These are phyloP conservation scores for Acipenser transmontanus DNA, from an alignment of 2,797 vertebrate species.

Conservation along the genomic window DNA sequence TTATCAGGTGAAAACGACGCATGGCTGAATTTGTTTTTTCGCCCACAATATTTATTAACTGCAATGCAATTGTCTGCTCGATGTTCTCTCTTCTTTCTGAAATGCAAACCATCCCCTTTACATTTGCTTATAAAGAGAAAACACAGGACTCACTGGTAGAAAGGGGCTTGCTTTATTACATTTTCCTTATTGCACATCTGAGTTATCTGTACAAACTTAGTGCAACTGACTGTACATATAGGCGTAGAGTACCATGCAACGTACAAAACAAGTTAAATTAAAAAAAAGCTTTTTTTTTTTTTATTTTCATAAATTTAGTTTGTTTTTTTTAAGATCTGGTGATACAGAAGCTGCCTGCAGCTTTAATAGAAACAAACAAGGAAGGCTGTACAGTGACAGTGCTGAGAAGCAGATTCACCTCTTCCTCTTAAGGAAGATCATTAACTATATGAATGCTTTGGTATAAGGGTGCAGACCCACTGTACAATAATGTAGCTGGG, in stretches of 20 bases:
- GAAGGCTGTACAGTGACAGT: slow-evolving; percentile 23
- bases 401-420: slow-evolving; percentile 41
- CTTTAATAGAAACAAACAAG: slow-evolving; percentile 52
- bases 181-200: slow-evolving; percentile 66
- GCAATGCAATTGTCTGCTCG: no score
- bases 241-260: slow-evolving; percentile 55
- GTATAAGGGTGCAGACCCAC: no score
- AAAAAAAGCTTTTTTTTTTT: slow-evolving; percentile 36
- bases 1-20: no score
- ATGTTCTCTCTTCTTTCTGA: no score
- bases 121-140: neutral
- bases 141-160: neutral
- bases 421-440: slow-evolving; percentile 33
- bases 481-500: no score
- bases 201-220: slow-evolving; percentile 69
- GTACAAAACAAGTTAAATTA: slow-evolving; percentile 51
- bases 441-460: slow-evolving; percentile 10
- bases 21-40: no score
- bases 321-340: slow-evolving; percentile 19
- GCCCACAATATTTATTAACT: no score
- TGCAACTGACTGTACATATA: slow-evolving; percentile 63
- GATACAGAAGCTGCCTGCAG: slow-evolving; percentile 67
- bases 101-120: no score
- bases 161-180: slow-evolving; percentile 5
- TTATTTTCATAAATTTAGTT: slow-evolving; percentile 33